Percentiles rank a stretch among this genome's conserved stretches.
Conservation (phyloP, 2,797 vertebrate species). For the Intellagama lesueurii region DNA sequence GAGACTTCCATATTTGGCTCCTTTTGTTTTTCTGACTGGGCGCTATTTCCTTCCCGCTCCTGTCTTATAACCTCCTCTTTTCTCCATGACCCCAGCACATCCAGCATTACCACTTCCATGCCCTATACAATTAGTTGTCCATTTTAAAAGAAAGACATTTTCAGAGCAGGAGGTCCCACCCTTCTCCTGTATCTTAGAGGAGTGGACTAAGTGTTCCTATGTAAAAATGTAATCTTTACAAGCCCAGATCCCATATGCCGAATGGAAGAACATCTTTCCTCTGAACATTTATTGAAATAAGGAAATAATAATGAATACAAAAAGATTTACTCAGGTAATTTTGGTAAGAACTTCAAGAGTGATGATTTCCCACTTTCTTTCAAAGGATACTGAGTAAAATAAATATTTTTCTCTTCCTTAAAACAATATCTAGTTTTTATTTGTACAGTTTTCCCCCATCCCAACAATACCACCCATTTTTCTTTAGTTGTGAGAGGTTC, state of each 20-base stretch:
- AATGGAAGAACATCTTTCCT: neutral
- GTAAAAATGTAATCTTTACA: neutral
- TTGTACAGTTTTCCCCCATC: no score
- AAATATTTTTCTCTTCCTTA: neutral
- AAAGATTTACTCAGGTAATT: neutral
- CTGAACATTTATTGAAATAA: constrained; percentile 3
- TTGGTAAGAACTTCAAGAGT: neutral
- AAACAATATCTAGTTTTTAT: neutral
- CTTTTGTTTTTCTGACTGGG: no score
- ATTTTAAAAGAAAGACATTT: neutral
- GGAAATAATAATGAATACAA: neutral
- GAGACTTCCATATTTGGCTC: no score
- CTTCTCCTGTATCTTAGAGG: neutral
- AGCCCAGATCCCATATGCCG: neutral
- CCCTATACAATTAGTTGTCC: neutral
- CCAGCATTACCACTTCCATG: neutral
- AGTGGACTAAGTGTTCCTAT: neutral
- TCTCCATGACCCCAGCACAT: neutral
- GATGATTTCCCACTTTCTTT: neutral
- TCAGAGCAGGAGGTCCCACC: neutral
- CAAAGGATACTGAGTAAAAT: constrained; percentile 1
- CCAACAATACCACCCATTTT: neutral
- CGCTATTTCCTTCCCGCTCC: no score
- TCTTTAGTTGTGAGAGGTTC: constrained; percentile 14
- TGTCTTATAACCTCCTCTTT: neutral